phyloP scores from a whole-genome alignment of 2,888 invertebrate species.

The Meiosimyza platycephala region DNA sequence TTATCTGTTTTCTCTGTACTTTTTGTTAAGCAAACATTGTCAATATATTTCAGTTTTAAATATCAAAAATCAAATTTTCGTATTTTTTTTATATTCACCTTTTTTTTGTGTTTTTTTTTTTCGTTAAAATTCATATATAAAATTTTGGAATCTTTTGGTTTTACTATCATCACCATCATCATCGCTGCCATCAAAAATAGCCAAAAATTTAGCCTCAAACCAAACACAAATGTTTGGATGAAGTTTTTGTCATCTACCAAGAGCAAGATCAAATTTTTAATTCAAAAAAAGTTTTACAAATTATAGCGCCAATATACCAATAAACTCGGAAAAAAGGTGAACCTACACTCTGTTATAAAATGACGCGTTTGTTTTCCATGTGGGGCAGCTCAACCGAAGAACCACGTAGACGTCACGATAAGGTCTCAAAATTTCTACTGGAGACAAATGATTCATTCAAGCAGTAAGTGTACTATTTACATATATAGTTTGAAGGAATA shows the following conservation, averaged over 20 bases:
- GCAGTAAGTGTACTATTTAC: conserved; percentile 37
- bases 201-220: no score
- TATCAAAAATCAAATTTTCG: conserved; percentile 37
- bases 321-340: neutral
- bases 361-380: conserved; percentile 38
- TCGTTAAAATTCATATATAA: conserved; percentile 34
- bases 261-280: conserved; percentile 2
- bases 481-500: no score
- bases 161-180: neutral
- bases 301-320: conserved; percentile 7
- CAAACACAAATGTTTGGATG: no score
- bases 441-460: conserved; percentile 45
- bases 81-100: conserved; percentile 31
- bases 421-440: conserved; percentile 41
- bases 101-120: conserved; percentile 22
- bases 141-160: conserved; percentile 33
- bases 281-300: neutral
- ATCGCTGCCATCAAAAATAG: no score
- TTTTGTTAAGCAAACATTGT: conserved; percentile 3
- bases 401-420: conserved; percentile 27
- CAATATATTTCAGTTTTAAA: conserved; percentile 10
- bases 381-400: conserved; percentile 36
- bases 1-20: neutral
- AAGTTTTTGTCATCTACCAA: neutral
- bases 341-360: conserved; percentile 9